Conservation (phyloP, 2,888 invertebrate species). For the Augiades crinisus region DNA sequence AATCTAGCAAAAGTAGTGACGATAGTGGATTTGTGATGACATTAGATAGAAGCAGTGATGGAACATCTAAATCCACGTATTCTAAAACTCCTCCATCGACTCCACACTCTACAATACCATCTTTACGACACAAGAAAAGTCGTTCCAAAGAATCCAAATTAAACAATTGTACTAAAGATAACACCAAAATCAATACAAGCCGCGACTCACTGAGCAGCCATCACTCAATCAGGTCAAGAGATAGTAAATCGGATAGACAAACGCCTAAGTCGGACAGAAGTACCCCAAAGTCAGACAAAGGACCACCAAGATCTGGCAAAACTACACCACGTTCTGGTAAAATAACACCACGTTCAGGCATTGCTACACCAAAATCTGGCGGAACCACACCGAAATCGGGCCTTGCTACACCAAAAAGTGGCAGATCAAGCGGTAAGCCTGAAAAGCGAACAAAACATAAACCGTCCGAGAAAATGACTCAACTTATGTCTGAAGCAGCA, state of each 20-base stretch:
- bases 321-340: constrained; percentile 70
- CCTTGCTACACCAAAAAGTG: constrained; percentile 80
- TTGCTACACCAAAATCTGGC: constrained; percentile 71
- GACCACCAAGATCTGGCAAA: constrained; percentile 67
- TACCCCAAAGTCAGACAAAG: constrained; percentile 73
- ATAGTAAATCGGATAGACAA: constrained; percentile 73
- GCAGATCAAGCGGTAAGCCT: constrained; percentile 75
- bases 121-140: constrained; percentile 72
- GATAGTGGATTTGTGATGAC: constrained; percentile 78
- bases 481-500: constrained; percentile 79
- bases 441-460: constrained; percentile 72
- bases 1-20: constrained; percentile 76
- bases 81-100: constrained; percentile 76
- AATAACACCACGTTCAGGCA: constrained; percentile 68
- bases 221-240: constrained; percentile 73
- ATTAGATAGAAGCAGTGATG: constrained; percentile 75
- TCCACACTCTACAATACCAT: constrained; percentile 72
- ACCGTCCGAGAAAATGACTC: constrained; percentile 77
- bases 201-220: constrained; percentile 76
- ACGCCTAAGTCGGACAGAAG: constrained; percentile 74
- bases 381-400: constrained; percentile 70
- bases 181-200: constrained; percentile 67
- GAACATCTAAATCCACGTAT: constrained; percentile 73
- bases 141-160: constrained; percentile 73
- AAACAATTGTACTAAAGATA: constrained; percentile 62